A percentile compares a stretch with the other conserved stretches of the same genome.
phyloP scores from a whole-genome alignment of 2,113 vertebrate species.

The Phyllostomus discolor region DNA sequence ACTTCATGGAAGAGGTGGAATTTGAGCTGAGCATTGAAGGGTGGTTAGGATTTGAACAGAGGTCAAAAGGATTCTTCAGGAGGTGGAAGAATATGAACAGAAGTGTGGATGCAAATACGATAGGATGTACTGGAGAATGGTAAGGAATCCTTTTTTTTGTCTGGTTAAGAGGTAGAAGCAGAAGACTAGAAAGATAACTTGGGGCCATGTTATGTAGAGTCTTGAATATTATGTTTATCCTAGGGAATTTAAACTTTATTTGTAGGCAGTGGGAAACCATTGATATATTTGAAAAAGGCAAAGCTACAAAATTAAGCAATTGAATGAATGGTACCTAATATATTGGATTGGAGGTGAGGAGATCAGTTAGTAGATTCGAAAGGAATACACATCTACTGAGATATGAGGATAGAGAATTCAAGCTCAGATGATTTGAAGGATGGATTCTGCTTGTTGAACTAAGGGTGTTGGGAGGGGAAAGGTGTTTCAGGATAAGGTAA shows the following conservation, averaged over 20 bases:
- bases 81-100: background rate
- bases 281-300: conserved; percentile 16
- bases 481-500: background rate
- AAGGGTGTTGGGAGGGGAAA: background rate
- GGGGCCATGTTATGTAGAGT: background rate
- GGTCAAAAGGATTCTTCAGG: background rate
- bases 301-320: background rate
- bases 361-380: background rate
- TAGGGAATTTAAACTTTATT: background rate
- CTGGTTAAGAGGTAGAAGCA: background rate
- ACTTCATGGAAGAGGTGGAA: background rate
- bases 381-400: background rate
- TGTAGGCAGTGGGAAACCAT: background rate
- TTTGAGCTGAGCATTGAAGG: background rate
- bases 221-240: background rate
- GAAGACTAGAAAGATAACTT: background rate
- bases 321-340: background rate
- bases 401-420: background rate
- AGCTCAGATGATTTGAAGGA: background rate
- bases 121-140: background rate
- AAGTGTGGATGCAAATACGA: background rate
- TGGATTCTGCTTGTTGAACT: background rate
- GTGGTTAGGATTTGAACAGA: background rate
- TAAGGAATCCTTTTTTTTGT: background rate
- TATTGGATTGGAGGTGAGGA: background rate